Base-by-base conservation (phyloP, 2,888 invertebrate genomes). In the Allolobophora icterica region DNA sequence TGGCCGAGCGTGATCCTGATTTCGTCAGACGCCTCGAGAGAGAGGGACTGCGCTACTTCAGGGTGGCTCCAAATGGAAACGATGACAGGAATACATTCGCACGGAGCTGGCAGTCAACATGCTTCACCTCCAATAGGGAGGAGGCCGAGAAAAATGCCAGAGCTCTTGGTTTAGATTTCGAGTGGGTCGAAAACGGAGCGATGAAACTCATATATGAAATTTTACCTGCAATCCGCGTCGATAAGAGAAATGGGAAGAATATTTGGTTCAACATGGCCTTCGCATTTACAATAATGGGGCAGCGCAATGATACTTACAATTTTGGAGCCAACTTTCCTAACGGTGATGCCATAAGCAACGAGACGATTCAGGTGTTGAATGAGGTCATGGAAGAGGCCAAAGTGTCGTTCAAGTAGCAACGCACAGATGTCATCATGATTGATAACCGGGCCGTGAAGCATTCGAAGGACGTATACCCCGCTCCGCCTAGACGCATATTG, bases 231-330 rank as follows among this genome's bases (percentile, higher is more conserved):
- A 91, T 94, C 21, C 90, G 93, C 33, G 91, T 91, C 15, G 93
- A 94, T 90, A 71, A 90, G 0, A 91, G 93, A 38, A 94, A 93
- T 1, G 94, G 94, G 13, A 93, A 93, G 91, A 52, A 1, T 21
- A 93, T 93, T 15, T 94, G 94, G 94, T 94, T 94, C 91, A 94
- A 94, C 91, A 93, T 94, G 0, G 92, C 94, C 38, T 93, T 94
- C 89, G 93, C 15, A 93, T 93, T 1, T 94, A 94, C 91, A 91
- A 91, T 13, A 93, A 94, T 0, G 94, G 94, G 1, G 94, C 92
- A 92, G 35, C 94, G 94, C 91, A 90, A 90, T 35, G 91, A 94
- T 34, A 94, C 94, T 91, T 92, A 93, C 45, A 92, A 93, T 0
- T 92, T 93, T 89, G 93, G 94, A 30, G 92, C 94, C 17, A 93